Conservation (phyloP, 2,113 vertebrate species). For the Phyllopteryx taeniolatus region DNA sequence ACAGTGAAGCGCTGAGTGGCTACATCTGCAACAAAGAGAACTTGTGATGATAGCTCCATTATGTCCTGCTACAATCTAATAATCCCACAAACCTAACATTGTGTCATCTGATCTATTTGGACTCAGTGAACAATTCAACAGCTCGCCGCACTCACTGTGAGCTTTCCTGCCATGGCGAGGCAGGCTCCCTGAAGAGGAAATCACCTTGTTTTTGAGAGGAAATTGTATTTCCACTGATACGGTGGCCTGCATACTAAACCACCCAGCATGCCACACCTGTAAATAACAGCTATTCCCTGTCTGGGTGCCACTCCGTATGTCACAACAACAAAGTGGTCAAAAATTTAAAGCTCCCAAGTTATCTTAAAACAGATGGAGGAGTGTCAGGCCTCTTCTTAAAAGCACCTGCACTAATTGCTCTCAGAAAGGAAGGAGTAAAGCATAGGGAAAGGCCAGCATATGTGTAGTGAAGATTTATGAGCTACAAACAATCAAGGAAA, state of each 20-base stretch:
- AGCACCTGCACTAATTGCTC: constrained; percentile 53
- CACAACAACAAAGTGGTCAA: constrained; percentile 38
- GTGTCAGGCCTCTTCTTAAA: constrained; percentile 34
- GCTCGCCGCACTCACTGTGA: constrained; percentile 13
- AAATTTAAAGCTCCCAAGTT: constrained; percentile 63
- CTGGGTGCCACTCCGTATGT: constrained; percentile 49
- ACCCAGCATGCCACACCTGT: constrained; percentile 38
- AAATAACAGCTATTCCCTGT: constrained; percentile 54
- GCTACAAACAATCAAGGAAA: constrained; percentile 13
- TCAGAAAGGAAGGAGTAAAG: constrained; percentile 24
- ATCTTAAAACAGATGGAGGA: constrained; percentile 58
- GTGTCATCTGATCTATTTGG: constrained; percentile 27
- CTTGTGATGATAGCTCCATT: constrained; percentile 11
- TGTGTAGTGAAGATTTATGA: constrained; percentile 63
- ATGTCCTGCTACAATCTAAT: constrained; percentile 22
- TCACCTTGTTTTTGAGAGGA: constrained; percentile 46
- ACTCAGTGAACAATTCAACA: constrained; percentile 27
- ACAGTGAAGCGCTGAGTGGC: constrained; percentile 2
- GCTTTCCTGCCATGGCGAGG: constrained; percentile 7
- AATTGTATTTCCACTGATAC: constrained; percentile 51
- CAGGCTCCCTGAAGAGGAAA: constrained; percentile 44
- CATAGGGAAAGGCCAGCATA: constrained; percentile 38
- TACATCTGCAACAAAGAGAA: constrained; percentile 24
- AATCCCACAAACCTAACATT: constrained; percentile 18
- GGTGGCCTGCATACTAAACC: constrained; percentile 54